These are phyloP conservation scores for Chrosomus eos DNA, from an alignment of 2,797 vertebrate genomes.

Conservation along the genomic window DNA sequence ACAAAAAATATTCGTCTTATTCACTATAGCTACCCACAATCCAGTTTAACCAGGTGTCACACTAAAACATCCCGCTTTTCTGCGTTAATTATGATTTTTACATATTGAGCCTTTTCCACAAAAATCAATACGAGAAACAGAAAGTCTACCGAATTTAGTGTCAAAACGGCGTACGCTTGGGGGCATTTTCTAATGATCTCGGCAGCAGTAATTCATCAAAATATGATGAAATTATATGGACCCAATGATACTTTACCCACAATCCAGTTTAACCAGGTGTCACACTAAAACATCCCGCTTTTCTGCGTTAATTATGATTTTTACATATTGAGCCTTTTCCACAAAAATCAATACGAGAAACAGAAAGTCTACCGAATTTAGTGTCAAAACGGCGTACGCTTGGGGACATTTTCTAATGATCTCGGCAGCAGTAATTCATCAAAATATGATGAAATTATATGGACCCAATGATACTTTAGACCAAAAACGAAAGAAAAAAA, in stretches of 20 bases:
- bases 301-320: neutral
- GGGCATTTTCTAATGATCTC: neutral
- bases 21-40: neutral
- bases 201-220: neutral
- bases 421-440: neutral
- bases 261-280: no score
- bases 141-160: neutral
- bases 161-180: neutral
- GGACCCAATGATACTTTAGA: no score
- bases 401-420: neutral
- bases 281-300: no score
- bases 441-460: neutral
- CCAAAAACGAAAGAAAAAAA: no score
- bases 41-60: no score
- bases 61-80: no score
- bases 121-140: neutral
- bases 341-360: neutral
- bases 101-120: neutral
- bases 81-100: neutral
- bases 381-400: neutral
- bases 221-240: neutral
- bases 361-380: neutral
- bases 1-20: neutral
- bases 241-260: no score
- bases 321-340: neutral